phyloP scores from a whole-genome alignment of 2,113 vertebrate genomes.

The Lepus timidus region DNA sequence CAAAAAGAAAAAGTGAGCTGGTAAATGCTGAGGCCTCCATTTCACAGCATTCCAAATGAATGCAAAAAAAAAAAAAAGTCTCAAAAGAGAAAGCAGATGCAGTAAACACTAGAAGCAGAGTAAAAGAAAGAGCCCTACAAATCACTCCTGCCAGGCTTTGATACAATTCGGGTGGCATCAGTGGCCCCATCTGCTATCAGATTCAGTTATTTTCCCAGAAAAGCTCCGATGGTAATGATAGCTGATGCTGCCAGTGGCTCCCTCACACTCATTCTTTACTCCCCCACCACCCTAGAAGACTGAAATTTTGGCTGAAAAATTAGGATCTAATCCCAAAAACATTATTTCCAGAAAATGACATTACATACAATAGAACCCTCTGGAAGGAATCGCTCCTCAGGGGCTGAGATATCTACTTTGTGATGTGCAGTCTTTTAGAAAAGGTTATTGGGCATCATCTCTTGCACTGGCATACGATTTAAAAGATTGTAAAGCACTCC shows the following conservation, averaged over 20 bases:
- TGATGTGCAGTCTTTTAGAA: not conserved
- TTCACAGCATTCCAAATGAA: not conserved
- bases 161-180: slow-evolving; percentile 34
- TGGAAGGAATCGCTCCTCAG: no score
- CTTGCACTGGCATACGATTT: not conserved
- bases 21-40: not conserved
- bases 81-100: not conserved
- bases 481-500: not conserved
- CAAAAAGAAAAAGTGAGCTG: not conserved
- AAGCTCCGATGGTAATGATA: slow-evolving; percentile 57
- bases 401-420: not conserved
- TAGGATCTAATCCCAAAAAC: slow-evolving; percentile 18
- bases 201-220: slow-evolving; percentile 67
- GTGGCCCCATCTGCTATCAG: not conserved
- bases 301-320: not conserved
- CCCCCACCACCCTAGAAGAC: not conserved
- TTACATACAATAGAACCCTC: not conserved
- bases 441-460: not conserved
- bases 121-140: not conserved
- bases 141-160: slow-evolving; percentile 3
- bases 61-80: not conserved
- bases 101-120: not conserved
- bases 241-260: slow-evolving; percentile 37
- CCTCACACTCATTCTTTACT: slow-evolving; percentile 73
- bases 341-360: slow-evolving; percentile 54